phyloP scores from a whole-genome alignment of 1,140 invertebrate species.

The Akabosia matsudoensis region DNA sequence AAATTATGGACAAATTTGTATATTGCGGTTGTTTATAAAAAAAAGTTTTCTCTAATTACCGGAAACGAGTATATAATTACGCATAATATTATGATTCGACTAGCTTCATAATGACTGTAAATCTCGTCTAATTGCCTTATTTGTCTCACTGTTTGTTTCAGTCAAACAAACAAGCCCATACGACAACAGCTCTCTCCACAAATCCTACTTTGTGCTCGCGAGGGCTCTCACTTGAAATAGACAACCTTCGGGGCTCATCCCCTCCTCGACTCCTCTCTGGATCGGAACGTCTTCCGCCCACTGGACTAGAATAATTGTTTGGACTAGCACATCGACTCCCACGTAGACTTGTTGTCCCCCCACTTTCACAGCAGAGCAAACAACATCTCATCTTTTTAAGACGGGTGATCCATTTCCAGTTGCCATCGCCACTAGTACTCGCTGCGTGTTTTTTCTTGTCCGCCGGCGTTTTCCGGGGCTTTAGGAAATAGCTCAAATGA shows the following conservation, averaged over 20 bases:
- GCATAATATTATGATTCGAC: no score
- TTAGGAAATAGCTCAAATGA: neutral
- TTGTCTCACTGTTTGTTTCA: slow-evolving; percentile 16
- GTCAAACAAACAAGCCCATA: slow-evolving; percentile 43
- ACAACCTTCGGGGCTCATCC: neutral
- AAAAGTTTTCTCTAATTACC: no score
- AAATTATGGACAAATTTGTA: no score
- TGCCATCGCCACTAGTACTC: neutral
- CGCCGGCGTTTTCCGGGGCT: neutral
- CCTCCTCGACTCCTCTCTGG: neutral
- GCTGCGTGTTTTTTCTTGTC: neutral
- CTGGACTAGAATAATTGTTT: neutral
- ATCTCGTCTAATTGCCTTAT: neutral
- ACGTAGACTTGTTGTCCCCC: neutral
- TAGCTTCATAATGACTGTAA: no score
- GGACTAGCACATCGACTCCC: neutral
- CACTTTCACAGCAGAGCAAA: slow-evolving; percentile 15
- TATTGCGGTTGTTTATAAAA: no score
- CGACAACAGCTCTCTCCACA: slow-evolving; percentile 38
- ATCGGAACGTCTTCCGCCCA: neutral
- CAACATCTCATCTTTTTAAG: neutral
- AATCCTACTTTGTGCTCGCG: slow-evolving; percentile 4
- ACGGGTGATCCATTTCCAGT: neutral
- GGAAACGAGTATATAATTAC: no score
- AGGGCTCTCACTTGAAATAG: slow-evolving; percentile 5